phyloP scores from a whole-genome alignment of 35 echinoderm and acorn worm species.

The Amphiura filiformis region DNA sequence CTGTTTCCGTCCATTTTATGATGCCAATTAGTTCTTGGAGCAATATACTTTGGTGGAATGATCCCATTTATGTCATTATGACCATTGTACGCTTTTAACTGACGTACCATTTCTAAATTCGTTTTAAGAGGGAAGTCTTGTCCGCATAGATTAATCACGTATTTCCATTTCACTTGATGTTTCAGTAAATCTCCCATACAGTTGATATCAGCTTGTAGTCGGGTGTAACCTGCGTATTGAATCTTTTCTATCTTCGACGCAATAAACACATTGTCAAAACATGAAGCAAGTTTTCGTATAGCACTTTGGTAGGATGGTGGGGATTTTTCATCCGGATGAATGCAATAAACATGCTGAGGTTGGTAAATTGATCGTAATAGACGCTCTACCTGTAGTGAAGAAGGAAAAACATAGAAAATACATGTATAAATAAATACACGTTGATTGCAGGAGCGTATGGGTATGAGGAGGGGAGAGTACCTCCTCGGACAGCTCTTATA shows the following conservation, averaged over 20 bases:
- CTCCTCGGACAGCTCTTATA: too few species aligned
- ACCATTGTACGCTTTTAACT: conserved; percentile 47
- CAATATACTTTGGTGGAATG: conserved; percentile 8
- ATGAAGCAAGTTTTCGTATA: conserved; percentile 38
- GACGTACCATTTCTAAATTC: conserved; percentile 73
- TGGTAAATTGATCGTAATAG: conserved; percentile 59
- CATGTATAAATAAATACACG: too few species aligned
- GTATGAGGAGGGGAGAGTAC: too few species aligned
- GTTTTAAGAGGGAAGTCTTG: conserved; percentile 88
- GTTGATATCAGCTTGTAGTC: conserved; percentile 68
- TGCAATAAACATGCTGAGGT: conserved; percentile 75
- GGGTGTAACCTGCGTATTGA: conserved; percentile 34
- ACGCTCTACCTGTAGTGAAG: conserved; percentile 44
- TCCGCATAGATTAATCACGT: conserved; percentile 70
- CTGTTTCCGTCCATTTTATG: conserved; percentile 20
- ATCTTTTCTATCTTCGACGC: conserved; percentile 56
- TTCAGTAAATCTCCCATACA: conserved; percentile 63
- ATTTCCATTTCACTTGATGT: conserved; percentile 43
- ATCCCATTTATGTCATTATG: conserved; percentile 45
- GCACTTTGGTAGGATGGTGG: conserved; percentile 34
- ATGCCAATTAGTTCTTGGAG: conserved; percentile 16
- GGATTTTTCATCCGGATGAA: conserved; percentile 69
- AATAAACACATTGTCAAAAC: conserved; percentile 77
- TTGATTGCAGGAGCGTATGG: too few species aligned
- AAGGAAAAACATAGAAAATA: neutral